A percentile compares a stretch with the other conserved stretches of the same genome.
Conservation (phyloP, 2,888 invertebrate species). For the Eurytoma californica region DNA sequence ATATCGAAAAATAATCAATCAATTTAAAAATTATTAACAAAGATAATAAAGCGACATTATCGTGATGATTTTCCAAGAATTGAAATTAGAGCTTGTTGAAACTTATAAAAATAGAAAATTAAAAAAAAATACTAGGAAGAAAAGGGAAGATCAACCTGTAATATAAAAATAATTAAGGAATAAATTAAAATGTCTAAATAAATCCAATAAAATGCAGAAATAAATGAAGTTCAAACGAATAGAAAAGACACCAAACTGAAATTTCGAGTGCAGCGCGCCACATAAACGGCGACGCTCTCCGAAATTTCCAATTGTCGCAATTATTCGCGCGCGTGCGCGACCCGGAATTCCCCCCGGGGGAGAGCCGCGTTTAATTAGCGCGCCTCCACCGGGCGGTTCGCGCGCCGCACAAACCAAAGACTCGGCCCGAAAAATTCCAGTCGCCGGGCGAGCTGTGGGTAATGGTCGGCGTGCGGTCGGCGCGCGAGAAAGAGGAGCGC, state of each 20-base stretch:
- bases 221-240: too few relatives aligned
- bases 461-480: slow-evolving; percentile 59
- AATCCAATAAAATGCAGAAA: neutral
- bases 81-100: neutral
- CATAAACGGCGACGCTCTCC: neutral
- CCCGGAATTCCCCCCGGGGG: neutral
- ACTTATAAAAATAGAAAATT: neutral
- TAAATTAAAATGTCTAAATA: neutral
- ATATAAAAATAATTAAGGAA: too few relatives aligned
- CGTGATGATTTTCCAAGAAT: too few relatives aligned
- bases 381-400: neutral
- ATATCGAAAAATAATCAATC: too few relatives aligned
- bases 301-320: neutral
- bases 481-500: slow-evolving; percentile 20
- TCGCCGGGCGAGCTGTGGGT: slow-evolving; percentile 57
- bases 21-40: too few relatives aligned
- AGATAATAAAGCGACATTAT: too few relatives aligned
- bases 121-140: too few relatives aligned
- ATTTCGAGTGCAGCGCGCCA: neutral
- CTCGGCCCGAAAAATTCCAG: slow-evolving; percentile 40
- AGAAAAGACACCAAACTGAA: neutral
- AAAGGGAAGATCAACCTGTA: too few relatives aligned
- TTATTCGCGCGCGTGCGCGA: neutral
- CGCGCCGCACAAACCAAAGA: slow-evolving; percentile 8
- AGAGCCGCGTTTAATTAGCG: slow-evolving; percentile 31